phyloP scores from a whole-genome alignment of 2,797 vertebrate species.

The Pseudochaenichthys georgianus region DNA sequence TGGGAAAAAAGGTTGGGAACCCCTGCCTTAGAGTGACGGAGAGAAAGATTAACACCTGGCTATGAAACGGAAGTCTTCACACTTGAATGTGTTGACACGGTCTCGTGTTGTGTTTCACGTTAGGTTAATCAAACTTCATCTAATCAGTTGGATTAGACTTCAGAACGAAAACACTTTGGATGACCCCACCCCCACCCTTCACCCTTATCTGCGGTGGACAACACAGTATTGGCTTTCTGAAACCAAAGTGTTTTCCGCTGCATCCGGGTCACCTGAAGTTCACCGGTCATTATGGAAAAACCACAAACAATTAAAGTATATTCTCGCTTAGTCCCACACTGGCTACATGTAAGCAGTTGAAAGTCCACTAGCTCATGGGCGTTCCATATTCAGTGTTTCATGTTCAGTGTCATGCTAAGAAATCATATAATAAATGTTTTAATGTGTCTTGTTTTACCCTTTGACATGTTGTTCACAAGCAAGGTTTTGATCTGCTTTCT shows the following conservation, averaged over 20 bases:
- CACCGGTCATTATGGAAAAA: constrained; percentile 21
- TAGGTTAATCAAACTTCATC: not conserved
- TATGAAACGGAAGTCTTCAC: not conserved
- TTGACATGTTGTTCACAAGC: not conserved
- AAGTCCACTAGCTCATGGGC: constrained; percentile 38
- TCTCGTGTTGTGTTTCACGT: not conserved
- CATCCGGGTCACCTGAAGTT: constrained; percentile 33
- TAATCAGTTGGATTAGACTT: too few relatives aligned
- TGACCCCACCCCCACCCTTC: too few relatives aligned
- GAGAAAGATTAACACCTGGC: too few relatives aligned
- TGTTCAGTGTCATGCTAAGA: constrained; percentile 28
- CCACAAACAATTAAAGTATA: constrained; percentile 34
- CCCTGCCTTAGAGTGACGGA: too few relatives aligned
- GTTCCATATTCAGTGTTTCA: constrained; percentile 27
- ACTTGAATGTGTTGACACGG: too few relatives aligned
- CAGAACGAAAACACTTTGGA: too few relatives aligned
- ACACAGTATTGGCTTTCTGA: constrained; percentile 9
- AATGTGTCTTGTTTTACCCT: not conserved
- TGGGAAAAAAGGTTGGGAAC: too few relatives aligned
- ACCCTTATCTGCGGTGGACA: constrained; percentile 4
- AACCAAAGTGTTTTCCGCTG: not conserved
- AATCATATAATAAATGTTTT: constrained; percentile 22
- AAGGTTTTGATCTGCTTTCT: not conserved
- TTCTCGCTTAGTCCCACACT: constrained; percentile 1
- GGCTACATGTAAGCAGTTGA: constrained; percentile 28